These are phyloP conservation scores for Unio pictorum DNA, from an alignment of 2,888 invertebrate species.

Conservation along the genomic window DNA sequence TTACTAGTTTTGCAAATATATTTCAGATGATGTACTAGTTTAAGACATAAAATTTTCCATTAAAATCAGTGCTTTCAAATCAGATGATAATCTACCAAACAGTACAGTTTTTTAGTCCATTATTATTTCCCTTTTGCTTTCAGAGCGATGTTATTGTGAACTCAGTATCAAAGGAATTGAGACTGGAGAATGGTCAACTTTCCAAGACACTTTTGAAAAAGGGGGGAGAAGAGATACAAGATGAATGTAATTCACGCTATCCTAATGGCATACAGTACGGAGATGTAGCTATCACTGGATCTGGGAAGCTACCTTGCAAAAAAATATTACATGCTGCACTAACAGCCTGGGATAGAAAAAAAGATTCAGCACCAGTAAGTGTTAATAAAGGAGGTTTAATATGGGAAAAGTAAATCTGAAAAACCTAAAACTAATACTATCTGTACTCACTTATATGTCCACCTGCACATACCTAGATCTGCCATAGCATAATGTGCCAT, in stretches of 20 bases:
- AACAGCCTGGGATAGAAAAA: conserved; percentile 26
- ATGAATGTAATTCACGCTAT: conserved; percentile 38
- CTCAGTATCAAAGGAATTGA: conserved; percentile 43
- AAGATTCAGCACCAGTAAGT: not conserved
- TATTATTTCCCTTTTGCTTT: not conserved
- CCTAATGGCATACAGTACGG: conserved; percentile 39
- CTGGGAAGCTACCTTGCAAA: conserved; percentile 40
- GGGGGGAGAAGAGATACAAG: conserved; percentile 39
- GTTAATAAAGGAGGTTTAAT: no score
- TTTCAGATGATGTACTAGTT: no score
- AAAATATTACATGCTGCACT: conserved; percentile 45
- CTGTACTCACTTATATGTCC: no score
- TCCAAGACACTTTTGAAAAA: conserved; percentile 45
- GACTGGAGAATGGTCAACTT: conserved; percentile 44
- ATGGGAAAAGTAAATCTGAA: no score
- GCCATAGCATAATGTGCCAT: no score
- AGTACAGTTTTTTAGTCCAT: no score
- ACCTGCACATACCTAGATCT: no score
- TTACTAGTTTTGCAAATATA: no score
- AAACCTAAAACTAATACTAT: no score
- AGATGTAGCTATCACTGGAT: conserved; percentile 42
- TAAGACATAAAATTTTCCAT: no score
- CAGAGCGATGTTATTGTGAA: conserved; percentile 62
- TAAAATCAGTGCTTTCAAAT: no score
- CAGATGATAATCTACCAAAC: no score